Conservation (phyloP, 1,140 invertebrate genomes). For the Anastatus disparis region DNA sequence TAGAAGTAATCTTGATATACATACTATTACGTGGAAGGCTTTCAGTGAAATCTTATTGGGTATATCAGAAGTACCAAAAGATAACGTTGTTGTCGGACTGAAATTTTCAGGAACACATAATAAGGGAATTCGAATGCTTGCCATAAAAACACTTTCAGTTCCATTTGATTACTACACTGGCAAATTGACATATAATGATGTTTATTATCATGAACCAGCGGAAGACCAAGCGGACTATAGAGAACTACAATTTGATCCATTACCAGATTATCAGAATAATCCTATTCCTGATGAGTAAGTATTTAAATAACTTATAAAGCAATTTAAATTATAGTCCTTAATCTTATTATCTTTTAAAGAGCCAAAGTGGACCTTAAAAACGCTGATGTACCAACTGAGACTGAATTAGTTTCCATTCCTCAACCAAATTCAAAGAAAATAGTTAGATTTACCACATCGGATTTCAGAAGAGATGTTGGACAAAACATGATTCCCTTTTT, state of each 20-base stretch:
- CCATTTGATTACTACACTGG: neutral
- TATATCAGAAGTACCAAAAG: neutral
- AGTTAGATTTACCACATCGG: neutral
- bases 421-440: neutral
- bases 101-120: neutral
- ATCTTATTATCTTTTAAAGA: neutral
- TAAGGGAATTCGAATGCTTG: neutral
- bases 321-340: too few species aligned
- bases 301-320: too few species aligned
- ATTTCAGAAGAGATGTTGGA: slow-evolving; percentile 8
- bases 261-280: neutral
- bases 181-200: neutral
- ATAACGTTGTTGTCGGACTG: neutral
- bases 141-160: neutral
- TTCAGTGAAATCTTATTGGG: neutral
- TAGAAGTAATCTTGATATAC: neutral
- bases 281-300: neutral
- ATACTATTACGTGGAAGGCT: neutral
- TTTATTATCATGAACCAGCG: neutral
- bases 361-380: neutral
- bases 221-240: neutral
- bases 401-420: neutral
- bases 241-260: neutral
- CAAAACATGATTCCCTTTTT: neutral
- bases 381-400: neutral